Base-by-base conservation (phyloP, 2,888 invertebrate species). In the Pharmacophagus antenor region DNA sequence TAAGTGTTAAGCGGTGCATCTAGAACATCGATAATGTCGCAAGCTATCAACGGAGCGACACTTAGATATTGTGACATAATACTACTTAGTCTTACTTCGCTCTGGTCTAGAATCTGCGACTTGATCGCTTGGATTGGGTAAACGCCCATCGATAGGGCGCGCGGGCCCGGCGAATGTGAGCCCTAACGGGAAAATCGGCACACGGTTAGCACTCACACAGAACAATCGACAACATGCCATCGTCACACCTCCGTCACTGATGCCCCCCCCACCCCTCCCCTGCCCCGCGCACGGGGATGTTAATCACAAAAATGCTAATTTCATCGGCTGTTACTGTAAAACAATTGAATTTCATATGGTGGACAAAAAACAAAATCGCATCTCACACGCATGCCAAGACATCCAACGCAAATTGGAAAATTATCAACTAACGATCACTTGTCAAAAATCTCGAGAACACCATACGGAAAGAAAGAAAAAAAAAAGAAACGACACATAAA, bases 151-250 rank as follows among this genome's bases (percentile, higher is more conserved):
- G 96, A 95, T 77, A 96, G 94, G 85, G 95, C 95, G 87, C 97
- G 95, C 88, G 96, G 96, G 92, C 96, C 96, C 86, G 97, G 97
- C 89, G 97, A 97, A 91, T 96, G 96, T 82, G 96, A 95, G 91
- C 97, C 97, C 97, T 97, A 92, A 82, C 84, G 79, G 84, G 85
- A 86, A 88, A 89, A 86, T 87, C 91, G 85, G 79, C 82, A 88
- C 84, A 88, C 88, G 80, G 91, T 92, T 91, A 89, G 93, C 93
- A 92, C 91, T 92, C 88, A 91, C 90, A 89, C 86, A 86, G 85
- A 79, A 85, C 85, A 83, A 80, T 83, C 83, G 82, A 74, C 71
- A 69, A 79, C 88, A 88, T 88, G 88, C 88, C 73, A 72, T 74
- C 80, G 72, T 72, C 79, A 81, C 79, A 77, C 75, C 77, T 80